phyloP scores from a whole-genome alignment of 2,797 vertebrate genomes.

The Poecile montanus region DNA sequence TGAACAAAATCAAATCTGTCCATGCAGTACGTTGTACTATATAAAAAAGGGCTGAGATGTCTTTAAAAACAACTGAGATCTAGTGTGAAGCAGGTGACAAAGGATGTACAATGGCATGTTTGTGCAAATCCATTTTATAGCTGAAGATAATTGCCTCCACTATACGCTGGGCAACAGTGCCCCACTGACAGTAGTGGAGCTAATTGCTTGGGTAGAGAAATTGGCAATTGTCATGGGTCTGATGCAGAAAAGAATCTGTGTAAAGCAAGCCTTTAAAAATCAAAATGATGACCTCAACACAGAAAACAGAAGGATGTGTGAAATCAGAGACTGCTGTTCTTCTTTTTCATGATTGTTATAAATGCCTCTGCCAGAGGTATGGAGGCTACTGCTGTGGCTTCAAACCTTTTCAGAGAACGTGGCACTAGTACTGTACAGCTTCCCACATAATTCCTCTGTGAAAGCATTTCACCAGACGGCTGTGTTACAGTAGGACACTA shows the following conservation, averaged over 20 bases:
- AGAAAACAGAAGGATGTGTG: not conserved
- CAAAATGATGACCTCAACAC: not conserved
- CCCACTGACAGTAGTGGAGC: not conserved
- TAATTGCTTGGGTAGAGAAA: constrained; percentile 11
- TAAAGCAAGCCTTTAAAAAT: constrained; percentile 7
- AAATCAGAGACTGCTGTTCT: not conserved
- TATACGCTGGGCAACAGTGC: not conserved
- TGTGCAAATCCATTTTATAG: constrained; percentile 1
- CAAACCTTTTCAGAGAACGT: not conserved
- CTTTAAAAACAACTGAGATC: constrained; percentile 19
- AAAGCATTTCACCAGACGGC: not conserved
- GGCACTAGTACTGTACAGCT: not conserved
- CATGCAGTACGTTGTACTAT: not conserved
- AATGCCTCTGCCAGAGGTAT: not conserved
- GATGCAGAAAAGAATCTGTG: not conserved
- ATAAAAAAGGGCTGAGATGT: not conserved
- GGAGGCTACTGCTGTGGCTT: not conserved
- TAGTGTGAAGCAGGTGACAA: constrained; percentile 27
- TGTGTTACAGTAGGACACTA: not conserved
- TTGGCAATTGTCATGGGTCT: not conserved
- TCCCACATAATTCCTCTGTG: not conserved
- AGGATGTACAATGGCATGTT: not conserved
- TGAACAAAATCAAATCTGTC: not conserved
- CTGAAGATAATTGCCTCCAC: constrained; percentile 39
- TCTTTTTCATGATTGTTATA: not conserved